A percentile compares a stretch with the other conserved stretches of the same genome.
These are phyloP conservation scores for Halcyon badia DNA, from an alignment of 2,797 vertebrate species.

Conservation along the genomic window DNA sequence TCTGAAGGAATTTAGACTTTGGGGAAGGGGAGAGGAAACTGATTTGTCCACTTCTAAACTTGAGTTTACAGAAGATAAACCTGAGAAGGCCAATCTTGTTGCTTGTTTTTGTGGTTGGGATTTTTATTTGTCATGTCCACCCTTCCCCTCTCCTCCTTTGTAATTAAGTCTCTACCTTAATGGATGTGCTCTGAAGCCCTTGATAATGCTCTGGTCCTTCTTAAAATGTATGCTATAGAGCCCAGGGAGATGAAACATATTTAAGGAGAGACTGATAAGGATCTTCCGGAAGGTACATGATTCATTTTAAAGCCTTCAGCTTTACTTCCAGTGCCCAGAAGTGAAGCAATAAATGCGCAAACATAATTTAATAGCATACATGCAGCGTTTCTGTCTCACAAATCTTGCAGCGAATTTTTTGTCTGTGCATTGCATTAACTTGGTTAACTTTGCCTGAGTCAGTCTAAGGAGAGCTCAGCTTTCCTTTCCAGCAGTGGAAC, in stretches of 20 bases:
- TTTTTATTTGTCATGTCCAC: background rate
- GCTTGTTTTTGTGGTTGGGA: background rate
- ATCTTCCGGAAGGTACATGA: background rate
- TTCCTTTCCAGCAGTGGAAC: background rate
- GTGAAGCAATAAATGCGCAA: background rate
- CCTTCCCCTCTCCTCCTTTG: background rate
- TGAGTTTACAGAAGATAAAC: background rate
- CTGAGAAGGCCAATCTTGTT: background rate
- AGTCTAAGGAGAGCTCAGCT: background rate
- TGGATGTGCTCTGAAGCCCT: constrained; percentile 9
- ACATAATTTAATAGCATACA: background rate
- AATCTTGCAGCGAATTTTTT: background rate
- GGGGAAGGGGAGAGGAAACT: background rate
- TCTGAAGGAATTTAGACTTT: background rate
- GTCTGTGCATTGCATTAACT: background rate
- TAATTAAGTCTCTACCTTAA: constrained; percentile 41
- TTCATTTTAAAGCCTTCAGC: constrained; percentile 29
- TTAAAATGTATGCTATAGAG: background rate
- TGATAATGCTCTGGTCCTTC: background rate
- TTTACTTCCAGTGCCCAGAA: background rate
- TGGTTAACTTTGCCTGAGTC: background rate
- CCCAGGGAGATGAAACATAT: background rate
- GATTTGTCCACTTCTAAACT: background rate
- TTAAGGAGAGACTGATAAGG: constrained; percentile 26
- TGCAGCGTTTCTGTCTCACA: background rate